Conservation (phyloP, 2,797 vertebrate genomes). For the Halcyon badia region DNA sequence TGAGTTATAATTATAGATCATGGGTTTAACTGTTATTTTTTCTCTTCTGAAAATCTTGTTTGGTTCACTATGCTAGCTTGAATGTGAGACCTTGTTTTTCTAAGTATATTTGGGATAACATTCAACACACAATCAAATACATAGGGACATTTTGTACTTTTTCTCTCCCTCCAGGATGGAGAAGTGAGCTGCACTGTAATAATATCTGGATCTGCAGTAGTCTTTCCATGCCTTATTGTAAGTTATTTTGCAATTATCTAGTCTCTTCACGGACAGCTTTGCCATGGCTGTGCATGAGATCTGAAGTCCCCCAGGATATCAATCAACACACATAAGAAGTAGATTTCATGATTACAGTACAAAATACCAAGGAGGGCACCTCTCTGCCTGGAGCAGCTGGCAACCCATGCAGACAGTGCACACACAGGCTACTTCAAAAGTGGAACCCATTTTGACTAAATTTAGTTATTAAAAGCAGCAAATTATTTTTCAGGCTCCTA, state of each 20-base stretch:
- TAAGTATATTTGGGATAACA: background rate
- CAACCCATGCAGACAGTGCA: background rate
- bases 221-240: background rate
- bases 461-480: background rate
- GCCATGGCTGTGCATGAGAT: background rate
- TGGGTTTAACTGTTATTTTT: background rate
- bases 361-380: background rate
- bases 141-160: background rate
- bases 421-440: background rate
- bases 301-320: slow-evolving; percentile 4
- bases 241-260: slow-evolving; percentile 9
- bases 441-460: background rate
- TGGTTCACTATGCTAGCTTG: background rate
- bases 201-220: background rate
- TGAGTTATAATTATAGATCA: background rate
- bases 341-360: background rate
- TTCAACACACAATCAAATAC: background rate
- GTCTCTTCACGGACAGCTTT: background rate
- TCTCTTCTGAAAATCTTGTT: background rate
- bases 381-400: background rate
- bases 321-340: background rate
- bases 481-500: background rate
- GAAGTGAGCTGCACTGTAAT: background rate
- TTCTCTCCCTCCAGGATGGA: background rate
- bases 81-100: background rate